Evolutionary conservation across 2,888 invertebrate species (phyloP).

Genomic region (Eubasilissa splendida): DNA sequence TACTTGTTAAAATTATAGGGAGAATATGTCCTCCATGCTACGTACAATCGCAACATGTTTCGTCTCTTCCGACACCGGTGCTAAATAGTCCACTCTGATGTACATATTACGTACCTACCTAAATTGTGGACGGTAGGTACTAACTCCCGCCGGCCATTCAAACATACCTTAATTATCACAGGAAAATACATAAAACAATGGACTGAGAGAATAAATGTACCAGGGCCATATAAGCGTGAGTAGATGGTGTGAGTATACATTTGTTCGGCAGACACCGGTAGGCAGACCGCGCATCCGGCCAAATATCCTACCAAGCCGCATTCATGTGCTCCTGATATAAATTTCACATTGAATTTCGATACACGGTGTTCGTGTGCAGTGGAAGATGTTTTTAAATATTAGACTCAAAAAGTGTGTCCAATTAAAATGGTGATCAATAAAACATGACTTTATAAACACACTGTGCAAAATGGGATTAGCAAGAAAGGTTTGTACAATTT

Average conservation of each 20-base stretch:
- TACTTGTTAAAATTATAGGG: no score
- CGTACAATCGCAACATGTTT: slow-evolving; percentile 3
- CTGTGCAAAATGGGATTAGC: slow-evolving; percentile 12
- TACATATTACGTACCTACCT: background rate
- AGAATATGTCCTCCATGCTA: background rate
- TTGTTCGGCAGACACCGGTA: slow-evolving; percentile 50
- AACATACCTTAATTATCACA: slow-evolving; percentile 46
- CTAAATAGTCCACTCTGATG: slow-evolving; percentile 22
- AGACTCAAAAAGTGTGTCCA: background rate
- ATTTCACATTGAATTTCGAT: slow-evolving; percentile 1
- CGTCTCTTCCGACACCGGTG: slow-evolving; percentile 17
- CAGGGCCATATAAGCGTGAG: slow-evolving; percentile 52
- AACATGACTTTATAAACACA: slow-evolving; percentile 1
- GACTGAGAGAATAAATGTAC: slow-evolving; percentile 50
- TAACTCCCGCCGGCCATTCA: slow-evolving; percentile 19
- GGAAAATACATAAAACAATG: slow-evolving; percentile 51
- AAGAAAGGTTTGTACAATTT: background rate
- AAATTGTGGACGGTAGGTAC: background rate
- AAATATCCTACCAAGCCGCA: background rate
- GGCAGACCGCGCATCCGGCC: slow-evolving; percentile 52
- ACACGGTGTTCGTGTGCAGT: background rate
- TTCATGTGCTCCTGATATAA: slow-evolving; percentile 37
- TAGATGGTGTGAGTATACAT: slow-evolving; percentile 46
- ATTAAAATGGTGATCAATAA: slow-evolving; percentile 25
- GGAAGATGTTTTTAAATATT: background rate